These are phyloP conservation scores for Chloromyia formosa DNA, from an alignment of 2,888 invertebrate species.

Conservation along the genomic window DNA sequence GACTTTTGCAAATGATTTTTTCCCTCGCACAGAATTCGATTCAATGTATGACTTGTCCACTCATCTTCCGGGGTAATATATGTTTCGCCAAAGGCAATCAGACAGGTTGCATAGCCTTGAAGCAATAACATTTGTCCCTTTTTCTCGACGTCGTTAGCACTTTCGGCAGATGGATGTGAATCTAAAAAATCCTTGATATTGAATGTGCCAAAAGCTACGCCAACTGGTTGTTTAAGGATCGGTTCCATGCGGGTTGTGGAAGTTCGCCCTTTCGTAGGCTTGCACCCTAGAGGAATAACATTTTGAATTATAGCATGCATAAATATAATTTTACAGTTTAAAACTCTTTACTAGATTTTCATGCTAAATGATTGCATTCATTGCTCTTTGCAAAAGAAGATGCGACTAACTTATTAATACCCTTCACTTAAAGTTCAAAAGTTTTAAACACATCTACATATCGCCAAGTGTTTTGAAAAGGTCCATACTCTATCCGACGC, in stretches of 20 bases:
- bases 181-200: constrained; percentile 23
- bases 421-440: no score
- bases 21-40: constrained; percentile 57
- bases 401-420: no score
- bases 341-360: no score
- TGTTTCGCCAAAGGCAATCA: constrained; percentile 58
- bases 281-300: neutral
- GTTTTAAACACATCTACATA: no score
- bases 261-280: neutral
- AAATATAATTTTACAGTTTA: no score
- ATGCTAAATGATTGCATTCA: no score
- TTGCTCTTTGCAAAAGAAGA: no score
- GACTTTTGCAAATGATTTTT: constrained; percentile 54
- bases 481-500: no score
- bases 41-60: constrained; percentile 56
- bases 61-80: constrained; percentile 57
- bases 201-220: constrained; percentile 30
- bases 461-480: no score
- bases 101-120: constrained; percentile 55
- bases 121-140: constrained; percentile 16
- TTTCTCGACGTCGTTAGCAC: neutral
- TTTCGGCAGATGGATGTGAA: neutral
- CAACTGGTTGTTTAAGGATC: neutral
- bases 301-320: no score
- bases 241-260: neutral